Evolutionary conservation across 1,140 invertebrate genomes (phyloP).

Genomic region (Planococcus citri): DNA sequence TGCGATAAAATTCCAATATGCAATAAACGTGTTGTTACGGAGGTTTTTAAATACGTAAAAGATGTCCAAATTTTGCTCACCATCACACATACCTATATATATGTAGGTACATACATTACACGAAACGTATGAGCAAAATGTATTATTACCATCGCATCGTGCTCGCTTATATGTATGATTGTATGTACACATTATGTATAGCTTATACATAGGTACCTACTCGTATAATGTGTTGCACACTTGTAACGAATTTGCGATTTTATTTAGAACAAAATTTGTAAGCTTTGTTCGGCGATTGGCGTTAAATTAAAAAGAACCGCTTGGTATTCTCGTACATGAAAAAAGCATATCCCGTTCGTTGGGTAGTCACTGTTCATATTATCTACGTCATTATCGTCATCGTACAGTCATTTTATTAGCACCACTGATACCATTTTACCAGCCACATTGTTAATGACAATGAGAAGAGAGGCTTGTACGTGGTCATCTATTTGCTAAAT

Average conservation of each 20-base stretch:
- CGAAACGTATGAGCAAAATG: too few relatives aligned
- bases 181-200: too few relatives aligned
- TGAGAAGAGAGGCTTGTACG: not conserved
- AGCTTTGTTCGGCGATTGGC: not conserved
- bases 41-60: not conserved
- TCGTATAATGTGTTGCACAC: too few relatives aligned
- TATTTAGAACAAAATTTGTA: not conserved
- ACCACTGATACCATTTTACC: not conserved
- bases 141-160: too few relatives aligned
- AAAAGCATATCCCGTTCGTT: not conserved
- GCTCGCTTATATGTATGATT: too few relatives aligned
- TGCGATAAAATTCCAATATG: not conserved
- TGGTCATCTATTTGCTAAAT: constrained; percentile 7
- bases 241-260: not conserved
- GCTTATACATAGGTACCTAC: too few relatives aligned
- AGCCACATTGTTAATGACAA: not conserved
- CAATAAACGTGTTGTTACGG: not conserved
- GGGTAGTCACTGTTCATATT: not conserved
- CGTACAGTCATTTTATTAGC: not conserved
- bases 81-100: not conserved
- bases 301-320: not conserved
- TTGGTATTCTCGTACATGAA: not conserved
- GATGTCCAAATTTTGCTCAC: not conserved
- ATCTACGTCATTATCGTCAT: not conserved
- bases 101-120: too few relatives aligned